These are phyloP conservation scores for Thomomys bottae DNA, from an alignment of 2,113 vertebrate genomes.

Conservation along the genomic window DNA sequence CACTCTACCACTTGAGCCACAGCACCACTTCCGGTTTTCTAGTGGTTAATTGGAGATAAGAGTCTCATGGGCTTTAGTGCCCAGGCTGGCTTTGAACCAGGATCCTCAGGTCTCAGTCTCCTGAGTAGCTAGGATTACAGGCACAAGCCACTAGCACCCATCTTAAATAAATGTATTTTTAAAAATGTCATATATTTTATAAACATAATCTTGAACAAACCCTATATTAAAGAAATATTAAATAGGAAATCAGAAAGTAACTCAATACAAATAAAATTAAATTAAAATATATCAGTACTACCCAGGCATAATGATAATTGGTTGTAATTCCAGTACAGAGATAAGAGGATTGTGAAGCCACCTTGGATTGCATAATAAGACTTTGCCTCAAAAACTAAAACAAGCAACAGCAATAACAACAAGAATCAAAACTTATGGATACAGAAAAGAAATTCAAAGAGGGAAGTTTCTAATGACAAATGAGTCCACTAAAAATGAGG, in stretches of 20 bases:
- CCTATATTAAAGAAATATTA: background rate
- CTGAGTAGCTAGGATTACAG: too few relatives aligned
- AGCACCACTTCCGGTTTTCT: too few relatives aligned
- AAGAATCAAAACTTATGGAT: background rate
- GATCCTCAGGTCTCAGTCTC: too few relatives aligned
- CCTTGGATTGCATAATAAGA: background rate
- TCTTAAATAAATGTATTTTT: too few relatives aligned
- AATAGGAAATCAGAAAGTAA: background rate
- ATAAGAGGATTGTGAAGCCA: background rate
- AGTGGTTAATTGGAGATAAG: too few relatives aligned
- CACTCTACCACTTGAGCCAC: too few relatives aligned
- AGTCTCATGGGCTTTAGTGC: too few relatives aligned
- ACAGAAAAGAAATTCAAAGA: background rate
- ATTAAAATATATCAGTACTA: background rate
- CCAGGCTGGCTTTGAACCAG: too few relatives aligned
- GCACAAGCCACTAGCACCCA: too few relatives aligned
- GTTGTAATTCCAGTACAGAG: background rate
- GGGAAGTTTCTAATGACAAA: background rate
- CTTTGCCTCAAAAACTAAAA: background rate
- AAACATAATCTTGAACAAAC: background rate
- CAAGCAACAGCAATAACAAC: background rate
- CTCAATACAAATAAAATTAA: conserved; percentile 6
- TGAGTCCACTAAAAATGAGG: background rate
- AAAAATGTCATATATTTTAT: background rate
- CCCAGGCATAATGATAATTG: background rate